Evolutionary conservation across 2,888 invertebrate genomes (phyloP).

Genomic region (Caenorhabditis wallacei): DNA sequence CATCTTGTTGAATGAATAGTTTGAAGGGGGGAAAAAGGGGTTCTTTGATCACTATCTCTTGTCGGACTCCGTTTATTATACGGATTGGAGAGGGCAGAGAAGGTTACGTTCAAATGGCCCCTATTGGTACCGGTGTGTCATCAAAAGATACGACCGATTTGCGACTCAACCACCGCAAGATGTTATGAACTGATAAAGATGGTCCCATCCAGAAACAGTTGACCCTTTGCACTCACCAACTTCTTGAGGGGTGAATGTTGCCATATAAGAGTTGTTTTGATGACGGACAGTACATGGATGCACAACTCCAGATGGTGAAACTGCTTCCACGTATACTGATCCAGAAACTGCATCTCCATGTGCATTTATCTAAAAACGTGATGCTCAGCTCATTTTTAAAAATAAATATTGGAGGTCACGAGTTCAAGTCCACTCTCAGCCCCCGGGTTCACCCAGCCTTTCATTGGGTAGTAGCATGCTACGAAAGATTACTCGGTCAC

Average conservation of each 20-base stretch:
- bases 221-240: conserved; percentile 87
- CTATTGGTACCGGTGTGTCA: conserved; percentile 60
- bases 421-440: too few relatives aligned
- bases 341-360: conserved; percentile 87
- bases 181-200: conserved; percentile 38
- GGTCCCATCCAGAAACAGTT: conserved; percentile 3
- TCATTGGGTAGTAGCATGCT: too few relatives aligned
- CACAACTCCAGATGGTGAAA: conserved; percentile 92
- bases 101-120: conserved; percentile 19
- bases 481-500: too few relatives aligned
- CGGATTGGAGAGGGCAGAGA: conserved; percentile 21
- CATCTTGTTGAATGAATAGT: conserved; percentile 23
- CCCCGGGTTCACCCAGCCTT: too few relatives aligned
- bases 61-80: conserved; percentile 45
- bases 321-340: conserved; percentile 93
- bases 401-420: too few relatives aligned
- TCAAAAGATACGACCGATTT: conserved; percentile 62
- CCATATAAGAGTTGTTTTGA: conserved; percentile 91
- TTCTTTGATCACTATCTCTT: conserved; percentile 45
- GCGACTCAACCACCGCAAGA: conserved; percentile 52
- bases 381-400: too few relatives aligned
- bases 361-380: conserved; percentile 86
- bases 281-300: conserved; percentile 88
- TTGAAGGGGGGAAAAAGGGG: background rate
- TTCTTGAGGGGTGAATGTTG: conserved; percentile 97